Conservation (phyloP, 92 coral and sea anemone species). For the Zoanthus solanderi region DNA sequence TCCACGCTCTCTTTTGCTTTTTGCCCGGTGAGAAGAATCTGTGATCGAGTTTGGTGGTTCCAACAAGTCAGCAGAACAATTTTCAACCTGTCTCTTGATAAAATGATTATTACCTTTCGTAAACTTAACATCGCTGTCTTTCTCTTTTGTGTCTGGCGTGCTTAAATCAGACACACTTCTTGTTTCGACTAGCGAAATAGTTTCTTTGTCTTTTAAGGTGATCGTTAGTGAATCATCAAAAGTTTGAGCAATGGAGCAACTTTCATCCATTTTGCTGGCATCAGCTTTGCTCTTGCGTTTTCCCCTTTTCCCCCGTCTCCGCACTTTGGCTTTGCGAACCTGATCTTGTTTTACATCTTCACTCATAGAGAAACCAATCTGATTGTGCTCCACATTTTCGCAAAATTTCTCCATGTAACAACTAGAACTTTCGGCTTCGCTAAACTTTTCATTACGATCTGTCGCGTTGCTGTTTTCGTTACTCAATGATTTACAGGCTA, state of each 20-base stretch:
- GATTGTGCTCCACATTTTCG: constrained; percentile 7
- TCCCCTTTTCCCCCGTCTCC: constrained; percentile 41
- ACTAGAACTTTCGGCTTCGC: neutral
- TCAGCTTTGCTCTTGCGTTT: constrained; percentile 41
- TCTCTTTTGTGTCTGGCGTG: constrained; percentile 8
- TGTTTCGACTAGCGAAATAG: neutral
- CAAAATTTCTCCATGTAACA: neutral
- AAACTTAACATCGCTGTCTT: neutral
- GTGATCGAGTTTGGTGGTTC: constrained; percentile 15
- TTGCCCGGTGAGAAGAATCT: constrained; percentile 18
- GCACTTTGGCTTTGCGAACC: constrained; percentile 22
- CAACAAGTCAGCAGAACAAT: neutral
- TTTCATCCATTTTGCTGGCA: constrained; percentile 38
- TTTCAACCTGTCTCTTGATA: neutral
- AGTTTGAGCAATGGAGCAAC: constrained; percentile 1
- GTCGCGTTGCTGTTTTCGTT: neutral
- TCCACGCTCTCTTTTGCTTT: constrained; percentile 20
- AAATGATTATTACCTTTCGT: neutral
- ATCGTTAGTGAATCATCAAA: constrained; percentile 23
- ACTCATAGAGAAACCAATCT: neutral
- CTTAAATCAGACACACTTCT: constrained; percentile 3
- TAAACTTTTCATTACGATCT: neutral
- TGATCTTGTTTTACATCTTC: constrained; percentile 5
- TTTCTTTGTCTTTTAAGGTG: constrained; percentile 9
- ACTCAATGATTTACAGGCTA: neutral